Percentiles rank a stretch among this genome's conserved stretches.
Evolutionary conservation across 2,888 invertebrate genomes (phyloP).

Genomic region (Drosophila subquinaria): DNA sequence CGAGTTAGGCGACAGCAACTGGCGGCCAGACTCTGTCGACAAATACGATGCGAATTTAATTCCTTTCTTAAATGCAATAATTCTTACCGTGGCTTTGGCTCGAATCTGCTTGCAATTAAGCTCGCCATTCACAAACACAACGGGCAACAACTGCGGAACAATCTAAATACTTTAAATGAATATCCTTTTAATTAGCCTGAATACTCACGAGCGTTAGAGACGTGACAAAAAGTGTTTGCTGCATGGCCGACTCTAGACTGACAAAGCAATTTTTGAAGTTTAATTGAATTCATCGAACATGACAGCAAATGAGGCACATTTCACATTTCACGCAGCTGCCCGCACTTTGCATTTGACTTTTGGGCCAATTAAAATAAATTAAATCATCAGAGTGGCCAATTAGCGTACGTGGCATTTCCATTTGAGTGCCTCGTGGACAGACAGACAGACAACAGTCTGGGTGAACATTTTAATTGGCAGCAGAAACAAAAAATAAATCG

Average conservation of each 20-base stretch:
- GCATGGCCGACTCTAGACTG: slow-evolving; percentile 35
- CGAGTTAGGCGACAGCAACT: slow-evolving; percentile 62
- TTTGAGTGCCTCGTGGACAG: slow-evolving; percentile 20
- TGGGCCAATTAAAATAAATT: slow-evolving; percentile 64
- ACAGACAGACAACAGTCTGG: slow-evolving; percentile 12
- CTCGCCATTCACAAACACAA: slow-evolving; percentile 13
- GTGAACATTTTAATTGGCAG: slow-evolving; percentile 53
- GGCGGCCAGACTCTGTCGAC: slow-evolving; percentile 40
- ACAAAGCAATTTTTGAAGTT: slow-evolving; percentile 8
- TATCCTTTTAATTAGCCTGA: slow-evolving; percentile 4
- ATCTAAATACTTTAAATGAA: background rate
- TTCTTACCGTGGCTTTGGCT: slow-evolving; percentile 62
- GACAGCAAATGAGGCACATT: slow-evolving; percentile 36
- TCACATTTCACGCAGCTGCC: slow-evolving; percentile 39
- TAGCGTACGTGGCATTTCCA: slow-evolving; percentile 40
- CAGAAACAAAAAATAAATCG: slow-evolving; percentile 19
- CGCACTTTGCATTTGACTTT: slow-evolving; percentile 39
- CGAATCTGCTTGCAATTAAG: slow-evolving; percentile 38
- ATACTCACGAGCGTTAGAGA: slow-evolving; percentile 35
- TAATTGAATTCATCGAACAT: slow-evolving; percentile 45
- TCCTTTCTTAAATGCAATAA: background rate
- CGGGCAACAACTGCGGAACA: slow-evolving; percentile 27
- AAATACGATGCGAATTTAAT: background rate
- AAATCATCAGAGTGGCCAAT: slow-evolving; percentile 57
- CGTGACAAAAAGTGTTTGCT: background rate